Base-by-base conservation (phyloP, 2,113 vertebrate species). In the Burhinus bistriatus region DNA sequence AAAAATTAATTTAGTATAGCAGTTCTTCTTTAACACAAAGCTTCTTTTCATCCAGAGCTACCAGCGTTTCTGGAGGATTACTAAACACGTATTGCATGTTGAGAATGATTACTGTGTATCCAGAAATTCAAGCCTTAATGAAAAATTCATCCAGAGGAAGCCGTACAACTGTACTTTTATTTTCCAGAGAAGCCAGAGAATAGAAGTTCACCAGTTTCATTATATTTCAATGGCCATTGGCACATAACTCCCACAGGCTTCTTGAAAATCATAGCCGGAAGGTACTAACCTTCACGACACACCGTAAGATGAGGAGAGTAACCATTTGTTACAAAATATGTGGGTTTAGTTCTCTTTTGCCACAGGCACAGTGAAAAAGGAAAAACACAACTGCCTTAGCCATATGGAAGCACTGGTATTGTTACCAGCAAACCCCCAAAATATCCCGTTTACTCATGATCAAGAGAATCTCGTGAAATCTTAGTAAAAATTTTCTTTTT, bases 81-180 rank as follows among this genome's bases (percentile, higher is more conserved):
- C 57, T 75, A 68, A 82, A 72, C 94, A 45, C 2, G 0, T 17
- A 38, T 82, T 80, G 44, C 72, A 49, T 44, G 45, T 80, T 51
- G 59, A 62, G 77, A 93, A 55, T 87, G 73, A 83, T 93, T 87
- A 42, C 34, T 85, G 40, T 83, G 89, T 72, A 81, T 65, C 83
- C 89, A 85, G 75, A 91, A 95, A 89, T 73, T 52, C 93, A 45
- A 29, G 57, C 61, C 54, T 65, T 92, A 82, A 85, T 91, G 83
- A 95, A 88, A 93, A 91, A 89, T 70, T 76, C 73, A 38, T 65
- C 62, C 77, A 32, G 45, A 80, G n/a, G 72, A 89, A 91, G 45
- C 36, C 4, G 2, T 44, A 9, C 38, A 40, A 18, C 30, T 65
- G 52, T 26, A 49, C 49, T 30, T 82, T 73, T 87, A 57, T 76